phyloP scores from a whole-genome alignment of 2,797 vertebrate species.

The Novumbra hubbsi region DNA sequence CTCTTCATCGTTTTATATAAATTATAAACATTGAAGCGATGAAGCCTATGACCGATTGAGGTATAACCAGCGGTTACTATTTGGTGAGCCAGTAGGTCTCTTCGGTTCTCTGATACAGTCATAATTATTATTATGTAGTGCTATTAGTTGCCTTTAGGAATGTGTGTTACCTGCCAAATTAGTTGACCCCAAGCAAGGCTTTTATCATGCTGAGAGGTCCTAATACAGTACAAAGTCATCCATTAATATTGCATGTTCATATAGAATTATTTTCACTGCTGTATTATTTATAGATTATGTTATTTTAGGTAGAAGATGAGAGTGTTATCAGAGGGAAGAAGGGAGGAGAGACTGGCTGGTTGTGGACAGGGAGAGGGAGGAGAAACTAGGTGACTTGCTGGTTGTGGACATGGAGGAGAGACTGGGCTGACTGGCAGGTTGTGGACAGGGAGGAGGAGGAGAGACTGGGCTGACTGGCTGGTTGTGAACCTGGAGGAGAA shows the following conservation, averaged over 20 bases:
- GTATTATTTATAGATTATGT: conserved; percentile 60
- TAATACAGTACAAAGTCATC: conserved; percentile 44
- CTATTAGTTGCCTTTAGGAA: conserved; percentile 42
- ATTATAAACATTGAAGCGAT: not conserved
- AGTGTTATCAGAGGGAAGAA: not conserved
- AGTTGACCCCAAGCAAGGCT: conserved; percentile 50
- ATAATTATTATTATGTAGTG: conserved; percentile 26
- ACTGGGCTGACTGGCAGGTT: not conserved
- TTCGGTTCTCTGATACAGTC: not conserved
- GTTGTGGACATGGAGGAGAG: not conserved
- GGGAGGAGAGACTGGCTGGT: not conserved
- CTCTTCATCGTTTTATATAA: not conserved
- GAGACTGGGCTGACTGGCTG: too few species aligned
- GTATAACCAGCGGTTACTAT: conserved; percentile 18
- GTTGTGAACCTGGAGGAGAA: not conserved
- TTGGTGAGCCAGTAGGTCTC: conserved; percentile 28
- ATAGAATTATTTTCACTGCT: conserved; percentile 61
- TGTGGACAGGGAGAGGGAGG: not conserved
- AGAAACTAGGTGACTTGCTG: not conserved
- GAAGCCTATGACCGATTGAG: not conserved
- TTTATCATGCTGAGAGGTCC: conserved; percentile 40
- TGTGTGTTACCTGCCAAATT: conserved; percentile 9
- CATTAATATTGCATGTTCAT: conserved; percentile 66
- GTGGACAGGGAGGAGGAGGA: not conserved
- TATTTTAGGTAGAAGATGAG: not conserved